Evolutionary conservation across 2,113 vertebrate species (phyloP).

Genomic region (Columba livia): DNA sequence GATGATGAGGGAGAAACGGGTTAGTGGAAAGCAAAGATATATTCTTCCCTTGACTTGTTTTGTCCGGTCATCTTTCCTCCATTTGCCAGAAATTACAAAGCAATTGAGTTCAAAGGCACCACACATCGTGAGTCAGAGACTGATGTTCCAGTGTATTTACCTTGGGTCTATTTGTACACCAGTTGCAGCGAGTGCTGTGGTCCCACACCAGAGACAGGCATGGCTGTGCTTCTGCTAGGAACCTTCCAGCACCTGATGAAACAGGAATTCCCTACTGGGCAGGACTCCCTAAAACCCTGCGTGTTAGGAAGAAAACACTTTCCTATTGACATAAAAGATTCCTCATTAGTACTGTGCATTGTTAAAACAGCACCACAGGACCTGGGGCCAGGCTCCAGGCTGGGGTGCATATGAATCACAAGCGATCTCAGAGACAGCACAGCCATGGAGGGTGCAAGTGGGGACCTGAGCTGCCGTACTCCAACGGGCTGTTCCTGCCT

Average conservation of each 20-base stretch:
- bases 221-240: accelerated
- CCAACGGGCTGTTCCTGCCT: accelerated
- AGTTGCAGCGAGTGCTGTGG: background rate
- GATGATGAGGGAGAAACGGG: background rate
- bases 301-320: background rate
- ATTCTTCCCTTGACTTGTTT: conserved; percentile 8
- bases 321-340: background rate
- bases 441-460: accelerated
- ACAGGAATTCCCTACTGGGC: background rate
- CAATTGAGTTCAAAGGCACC: background rate
- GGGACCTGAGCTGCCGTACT: accelerated
- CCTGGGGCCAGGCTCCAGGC: background rate
- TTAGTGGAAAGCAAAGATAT: conserved; percentile 13
- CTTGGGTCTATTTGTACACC: background rate
- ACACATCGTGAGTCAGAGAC: background rate
- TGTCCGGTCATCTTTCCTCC: background rate
- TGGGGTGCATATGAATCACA: accelerated
- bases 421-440: accelerated
- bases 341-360: background rate
- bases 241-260: background rate
- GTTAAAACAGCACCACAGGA: background rate
- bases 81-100: conserved; percentile 43
- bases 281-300: background rate
- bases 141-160: background rate
- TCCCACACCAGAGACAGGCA: background rate